Evolutionary conservation across 2,797 vertebrate species (phyloP), one percentile per base, ranked within the genome.

Genomic region (Perodicticus potto): DNA sequence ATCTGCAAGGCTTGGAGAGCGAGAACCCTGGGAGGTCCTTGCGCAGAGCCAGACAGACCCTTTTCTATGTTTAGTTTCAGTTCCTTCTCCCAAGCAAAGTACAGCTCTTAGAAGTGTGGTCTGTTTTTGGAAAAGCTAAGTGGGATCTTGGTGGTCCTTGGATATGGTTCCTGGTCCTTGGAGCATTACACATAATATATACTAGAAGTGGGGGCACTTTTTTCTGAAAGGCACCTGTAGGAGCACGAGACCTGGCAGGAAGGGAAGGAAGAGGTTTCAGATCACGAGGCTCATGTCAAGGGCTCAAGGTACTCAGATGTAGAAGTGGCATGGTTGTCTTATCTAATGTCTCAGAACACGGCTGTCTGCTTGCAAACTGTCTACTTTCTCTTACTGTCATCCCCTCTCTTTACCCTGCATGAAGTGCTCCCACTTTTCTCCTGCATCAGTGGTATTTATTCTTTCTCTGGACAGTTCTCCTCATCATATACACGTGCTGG

Each of bases 361-460:
- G 23, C 11, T 11, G 3, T 0, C 12, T 4, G 2, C 55, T 17
- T 4, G 34, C 1, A 1, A 6, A 2, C 0, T 43, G 40, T 13
- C 1, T 14, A 2, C 19, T 5, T 45, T 40, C 11, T 32, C 23
- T 25, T 57, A 5, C 25, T 37, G 6, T 32, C 25, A 34, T 55
- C 3, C 10, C 53, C 55, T 55, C 10, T 55, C 6, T 57, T 40
- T 27, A n/a, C 45, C 17, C 27, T 13, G 61, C n/a, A 23, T 22
- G 0, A 53, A 20, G 20, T 4, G 3, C 72, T 14, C 45, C 32
- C 2, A 1, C 34, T 76, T 63, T 63, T 25, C 43, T 65, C 61
- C 69, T 89, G 0, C 17, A 0, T 27, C 37, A 0, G 3, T 22
- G 27, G 2, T 27, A 19, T 61, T 63, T 2, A 7, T 73, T n/a